Evolutionary conservation across 2,113 vertebrate genomes (phyloP), one percentile per base, ranked within the genome.

Genomic region (Pimephales promelas): DNA sequence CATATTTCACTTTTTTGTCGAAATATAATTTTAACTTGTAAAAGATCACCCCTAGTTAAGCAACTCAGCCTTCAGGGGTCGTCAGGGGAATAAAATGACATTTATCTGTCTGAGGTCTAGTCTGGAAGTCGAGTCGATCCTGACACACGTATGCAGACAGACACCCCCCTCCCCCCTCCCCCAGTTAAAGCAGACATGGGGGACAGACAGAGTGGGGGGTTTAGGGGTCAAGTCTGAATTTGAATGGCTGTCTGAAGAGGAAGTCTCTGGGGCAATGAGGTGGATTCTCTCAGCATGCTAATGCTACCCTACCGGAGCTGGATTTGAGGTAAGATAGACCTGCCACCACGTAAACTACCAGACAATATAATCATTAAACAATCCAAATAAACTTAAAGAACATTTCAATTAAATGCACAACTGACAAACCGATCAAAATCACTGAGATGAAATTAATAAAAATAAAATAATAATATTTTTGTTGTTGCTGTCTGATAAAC

Each of bases 101-200:
- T 87, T 87, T 87, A 87, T 87, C 84, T 85, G 86, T 85, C 86
- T 87, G 84, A 85, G 80, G 86, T 87, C 80, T 85, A 80, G 86
- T 83, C 86, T 87, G 84, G 86, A 76, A 85, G 83, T 87, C 49
- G 82, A 80, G 76, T 85, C 76, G 59, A 66, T 72, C 76, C 26
- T 40, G 62, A 72, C 84, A 54, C 85, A 83, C 74, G 20, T 71
- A 77, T 52, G 62, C 84, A 82, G 49, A 61, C 72, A 76, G 71
- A 82, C 85, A 82, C 84, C 43, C 24, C 28, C 76, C 24, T 52
- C 62, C 11, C 77, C 45, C 77, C 43, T 2, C 3, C 45, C 78
- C 70, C 81, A 0, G 40, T 61, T 79, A 40, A 64, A 54, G 73
- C 74, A 87, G 86, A 87, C 86, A 40, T 83, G 83, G 83, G 83